Base-by-base conservation (phyloP, 2,113 vertebrate genomes). In the Mionectes macconnelli region DNA sequence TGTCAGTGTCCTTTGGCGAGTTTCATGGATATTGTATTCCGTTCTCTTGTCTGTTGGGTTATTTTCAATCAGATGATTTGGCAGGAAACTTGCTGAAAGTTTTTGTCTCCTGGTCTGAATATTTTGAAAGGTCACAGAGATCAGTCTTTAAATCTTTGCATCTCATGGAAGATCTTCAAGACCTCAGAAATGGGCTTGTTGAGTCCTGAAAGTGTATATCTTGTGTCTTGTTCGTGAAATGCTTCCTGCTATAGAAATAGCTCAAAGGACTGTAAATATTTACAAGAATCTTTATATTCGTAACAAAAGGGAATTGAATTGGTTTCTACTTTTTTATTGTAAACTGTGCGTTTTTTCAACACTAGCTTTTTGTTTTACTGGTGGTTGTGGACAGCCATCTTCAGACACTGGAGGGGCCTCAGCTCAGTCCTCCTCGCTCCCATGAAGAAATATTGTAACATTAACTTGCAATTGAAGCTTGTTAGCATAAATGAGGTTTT, bases 251-350 rank as follows among this genome's bases (percentile, higher is more conserved):
- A 93, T 96, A 98, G 98, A 98, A 97, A 97, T 98, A 98, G 98
- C 97, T 97, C 97, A 96, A 97, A 98, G 97, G 97, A 98, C 97
- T 98, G 98, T 98, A 98, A 97, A 98, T 98, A 98, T 97, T 98
- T 98, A 98, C 98, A 98, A 98, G 98, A 98, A 98, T 97, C 98
- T 98, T 98, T 98, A 98, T 98, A 98, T 98, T 98, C 98, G 97
- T 98, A 98, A 98, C 97, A 98, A 98, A 97, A 97, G 95, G 98
- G 96, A 98, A 98, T 98, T 98, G 96, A 98, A 98, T 98, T 98
- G 97, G 98, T 98, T 98, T 98, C 98, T 98, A 98, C 98, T 98
- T 98, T 98, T 98, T 98, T 98, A 98, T 98, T 98, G 98, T 98
- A 98, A 98, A 98, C 97, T 98, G 98, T 98, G 98, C 62, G 97